Evolutionary conservation across 2,888 invertebrate species (phyloP).

Genomic region (Bellardia bayeri): DNA sequence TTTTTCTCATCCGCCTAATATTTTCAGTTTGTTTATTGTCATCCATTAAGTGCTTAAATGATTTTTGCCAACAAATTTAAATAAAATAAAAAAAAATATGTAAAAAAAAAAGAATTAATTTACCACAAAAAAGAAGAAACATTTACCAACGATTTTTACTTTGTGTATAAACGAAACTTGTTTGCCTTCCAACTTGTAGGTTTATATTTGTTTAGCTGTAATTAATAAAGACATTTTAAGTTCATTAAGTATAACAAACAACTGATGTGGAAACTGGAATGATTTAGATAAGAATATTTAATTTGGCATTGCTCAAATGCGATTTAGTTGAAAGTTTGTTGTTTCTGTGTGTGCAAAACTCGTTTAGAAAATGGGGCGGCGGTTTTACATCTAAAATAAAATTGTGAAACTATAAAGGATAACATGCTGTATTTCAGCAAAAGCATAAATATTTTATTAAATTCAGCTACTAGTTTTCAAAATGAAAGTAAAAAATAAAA

Average conservation of each 20-base stretch:
- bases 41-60: constrained; percentile 68
- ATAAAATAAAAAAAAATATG: constrained; percentile 12
- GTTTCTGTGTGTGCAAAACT: constrained; percentile 28
- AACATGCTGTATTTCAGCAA: not conserved
- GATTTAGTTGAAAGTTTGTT: constrained; percentile 49
- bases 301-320: constrained; percentile 64
- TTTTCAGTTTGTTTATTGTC: constrained; percentile 66
- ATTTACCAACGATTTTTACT: not conserved
- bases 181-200: constrained; percentile 60
- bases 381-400: not conserved
- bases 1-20: constrained; percentile 60
- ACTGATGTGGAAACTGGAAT: constrained; percentile 70
- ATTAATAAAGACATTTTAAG: constrained; percentile 74
- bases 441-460: constrained; percentile 33
- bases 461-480: not conserved
- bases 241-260: constrained; percentile 73
- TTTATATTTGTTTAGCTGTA: constrained; percentile 67
- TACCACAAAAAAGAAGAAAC: not conserved
- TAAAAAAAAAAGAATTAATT: not conserved
- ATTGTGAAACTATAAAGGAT: constrained; percentile 48
- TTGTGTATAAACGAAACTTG: constrained; percentile 40
- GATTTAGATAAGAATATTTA: constrained; percentile 71
- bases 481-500: no score
- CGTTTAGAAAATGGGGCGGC: constrained; percentile 52
- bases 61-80: constrained; percentile 6